Evolutionary conservation across 2,888 invertebrate genomes (phyloP).

Genomic region (Nephrotoma appendiculata): DNA sequence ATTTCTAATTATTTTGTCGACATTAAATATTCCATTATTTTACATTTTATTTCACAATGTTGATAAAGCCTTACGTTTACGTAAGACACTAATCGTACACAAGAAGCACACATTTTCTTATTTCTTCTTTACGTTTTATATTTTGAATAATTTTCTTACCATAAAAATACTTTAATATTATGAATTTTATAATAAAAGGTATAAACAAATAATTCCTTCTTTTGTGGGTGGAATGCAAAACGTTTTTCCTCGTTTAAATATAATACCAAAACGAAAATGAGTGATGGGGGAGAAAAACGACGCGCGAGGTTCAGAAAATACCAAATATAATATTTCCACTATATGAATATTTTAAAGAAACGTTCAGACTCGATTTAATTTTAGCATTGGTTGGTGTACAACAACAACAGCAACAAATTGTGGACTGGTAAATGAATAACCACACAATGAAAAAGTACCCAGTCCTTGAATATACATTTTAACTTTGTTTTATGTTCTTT

Average conservation of each 20-base stretch:
- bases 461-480: not conserved
- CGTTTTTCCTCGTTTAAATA: not conserved
- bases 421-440: not conserved
- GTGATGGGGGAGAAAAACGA: too few species aligned
- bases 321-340: not conserved
- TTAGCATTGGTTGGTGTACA: not conserved
- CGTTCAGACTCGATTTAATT: not conserved
- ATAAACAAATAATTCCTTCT: not conserved
- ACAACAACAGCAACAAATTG: not conserved
- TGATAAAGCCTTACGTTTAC: not conserved
- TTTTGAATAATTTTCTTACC: not conserved
- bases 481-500: not conserved
- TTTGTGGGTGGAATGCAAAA: not conserved
- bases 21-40: not conserved
- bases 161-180: not conserved
- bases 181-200: not conserved
- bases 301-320: not conserved
- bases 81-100: not conserved
- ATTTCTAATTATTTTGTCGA: not conserved
- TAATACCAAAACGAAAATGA: not conserved
- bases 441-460: not conserved
- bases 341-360: not conserved
- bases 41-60: not conserved
- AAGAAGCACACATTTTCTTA: not conserved
- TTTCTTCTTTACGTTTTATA: not conserved